Conservation (phyloP, 2,113 vertebrate species). For the Myiozetetes cayanensis region DNA sequence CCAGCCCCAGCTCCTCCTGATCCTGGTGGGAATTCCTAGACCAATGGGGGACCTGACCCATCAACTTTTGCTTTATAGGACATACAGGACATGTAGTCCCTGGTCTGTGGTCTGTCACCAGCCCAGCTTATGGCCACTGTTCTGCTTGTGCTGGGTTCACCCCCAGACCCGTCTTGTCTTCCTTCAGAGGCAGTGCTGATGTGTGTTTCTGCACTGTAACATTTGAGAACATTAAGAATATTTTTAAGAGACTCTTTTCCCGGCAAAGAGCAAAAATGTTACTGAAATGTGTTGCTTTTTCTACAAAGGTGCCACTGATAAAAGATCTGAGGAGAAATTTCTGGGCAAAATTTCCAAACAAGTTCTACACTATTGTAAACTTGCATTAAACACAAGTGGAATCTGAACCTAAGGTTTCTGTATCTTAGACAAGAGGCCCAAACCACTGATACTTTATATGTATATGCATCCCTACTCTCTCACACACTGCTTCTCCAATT, state of each 20-base stretch:
- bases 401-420: neutral
- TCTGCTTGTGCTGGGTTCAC: neutral
- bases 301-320: neutral
- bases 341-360: neutral
- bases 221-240: neutral
- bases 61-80: neutral
- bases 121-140: fast-evolving
- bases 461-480: too few relatives aligned
- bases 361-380: neutral
- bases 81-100: too few relatives aligned
- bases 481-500: neutral
- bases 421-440: neutral
- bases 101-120: neutral
- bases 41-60: neutral
- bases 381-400: neutral
- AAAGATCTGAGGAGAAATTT: neutral
- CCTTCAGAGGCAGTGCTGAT: neutral
- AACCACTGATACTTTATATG: neutral
- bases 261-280: neutral
- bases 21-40: neutral
- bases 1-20: neutral
- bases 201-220: neutral
- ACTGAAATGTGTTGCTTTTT: neutral
- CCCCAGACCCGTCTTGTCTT: neutral
- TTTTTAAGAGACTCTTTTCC: neutral